phyloP scores from a whole-genome alignment of 2,113 vertebrate species.

The Prionailurus bengalensis region DNA sequence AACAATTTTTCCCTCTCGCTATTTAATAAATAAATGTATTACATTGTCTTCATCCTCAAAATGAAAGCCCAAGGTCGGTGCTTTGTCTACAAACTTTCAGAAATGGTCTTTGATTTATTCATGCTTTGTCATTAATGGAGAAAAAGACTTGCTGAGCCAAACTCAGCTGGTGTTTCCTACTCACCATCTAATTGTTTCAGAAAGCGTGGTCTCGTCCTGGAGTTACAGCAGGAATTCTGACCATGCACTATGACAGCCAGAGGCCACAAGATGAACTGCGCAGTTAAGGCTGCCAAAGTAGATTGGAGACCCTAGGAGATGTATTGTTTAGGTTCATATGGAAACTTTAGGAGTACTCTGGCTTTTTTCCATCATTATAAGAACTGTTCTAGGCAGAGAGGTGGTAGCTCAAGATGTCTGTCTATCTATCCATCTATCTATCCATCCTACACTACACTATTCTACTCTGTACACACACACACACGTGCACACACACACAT shows the following conservation, averaged over 20 bases:
- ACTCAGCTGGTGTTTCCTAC: not conserved
- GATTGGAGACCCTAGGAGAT: not conserved
- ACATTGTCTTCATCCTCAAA: conserved; percentile 4
- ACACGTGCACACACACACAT: not conserved
- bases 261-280: not conserved
- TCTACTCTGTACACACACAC: not conserved
- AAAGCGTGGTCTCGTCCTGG: not conserved
- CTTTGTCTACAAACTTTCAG: conserved; percentile 20
- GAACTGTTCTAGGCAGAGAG: not conserved
- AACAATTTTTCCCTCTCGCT: not conserved
- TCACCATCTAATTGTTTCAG: not conserved
- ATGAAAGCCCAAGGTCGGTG: not conserved
- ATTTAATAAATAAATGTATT: not conserved
- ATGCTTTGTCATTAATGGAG: not conserved
- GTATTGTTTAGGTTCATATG: not conserved
- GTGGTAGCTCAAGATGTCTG: not conserved
- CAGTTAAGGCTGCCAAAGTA: not conserved
- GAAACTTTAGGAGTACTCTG: not conserved
- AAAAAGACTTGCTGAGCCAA: not conserved
- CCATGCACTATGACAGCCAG: not conserved
- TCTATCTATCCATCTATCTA: too few relatives aligned
- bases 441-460: not conserved
- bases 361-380: not conserved
- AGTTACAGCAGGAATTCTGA: not conserved
- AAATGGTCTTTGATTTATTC: conserved; percentile 18